phyloP scores from a whole-genome alignment of 2,888 invertebrate species.

The Stenichneumon culpator region DNA sequence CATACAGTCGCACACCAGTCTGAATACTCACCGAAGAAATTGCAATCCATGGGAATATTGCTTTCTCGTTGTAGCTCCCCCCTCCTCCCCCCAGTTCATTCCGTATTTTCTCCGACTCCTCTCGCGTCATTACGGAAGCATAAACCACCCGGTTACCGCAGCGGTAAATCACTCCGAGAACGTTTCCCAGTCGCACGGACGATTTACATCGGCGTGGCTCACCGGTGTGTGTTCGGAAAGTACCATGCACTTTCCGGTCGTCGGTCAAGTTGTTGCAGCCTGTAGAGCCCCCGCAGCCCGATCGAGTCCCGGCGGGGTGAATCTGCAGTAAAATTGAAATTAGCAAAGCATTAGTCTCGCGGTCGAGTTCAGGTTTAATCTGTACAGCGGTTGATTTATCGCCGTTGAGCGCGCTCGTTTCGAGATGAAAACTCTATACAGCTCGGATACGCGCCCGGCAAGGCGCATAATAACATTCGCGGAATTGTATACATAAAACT shows the following conservation, averaged over 20 bases:
- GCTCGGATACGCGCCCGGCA: conserved; percentile 64
- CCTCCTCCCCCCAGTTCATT: conserved; percentile 4
- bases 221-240: conserved; percentile 1
- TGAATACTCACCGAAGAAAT: not conserved
- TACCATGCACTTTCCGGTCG: conserved; percentile 45
- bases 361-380: conserved; percentile 74
- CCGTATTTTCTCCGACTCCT: conserved; percentile 42
- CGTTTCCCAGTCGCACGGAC: conserved; percentile 59
- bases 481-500: not conserved
- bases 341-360: conserved; percentile 78
- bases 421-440: conserved; percentile 53
- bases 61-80: conserved; percentile 11
- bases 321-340: conserved; percentile 77
- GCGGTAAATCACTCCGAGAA: conserved; percentile 58
- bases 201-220: conserved; percentile 54
- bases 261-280: conserved; percentile 32
- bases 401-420: conserved; percentile 51
- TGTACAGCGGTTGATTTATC: conserved; percentile 77
- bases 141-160: conserved; percentile 7
- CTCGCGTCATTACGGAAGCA: conserved; percentile 37
- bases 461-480: conserved; percentile 72
- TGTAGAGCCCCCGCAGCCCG: conserved; percentile 20
- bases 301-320: conserved; percentile 37
- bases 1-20: conserved; percentile 26
- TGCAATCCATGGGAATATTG: not conserved